Percentiles rank a stretch among this genome's conserved stretches.
Conservation (phyloP, 2,113 vertebrate species). For the Rhombomys opimus region DNA sequence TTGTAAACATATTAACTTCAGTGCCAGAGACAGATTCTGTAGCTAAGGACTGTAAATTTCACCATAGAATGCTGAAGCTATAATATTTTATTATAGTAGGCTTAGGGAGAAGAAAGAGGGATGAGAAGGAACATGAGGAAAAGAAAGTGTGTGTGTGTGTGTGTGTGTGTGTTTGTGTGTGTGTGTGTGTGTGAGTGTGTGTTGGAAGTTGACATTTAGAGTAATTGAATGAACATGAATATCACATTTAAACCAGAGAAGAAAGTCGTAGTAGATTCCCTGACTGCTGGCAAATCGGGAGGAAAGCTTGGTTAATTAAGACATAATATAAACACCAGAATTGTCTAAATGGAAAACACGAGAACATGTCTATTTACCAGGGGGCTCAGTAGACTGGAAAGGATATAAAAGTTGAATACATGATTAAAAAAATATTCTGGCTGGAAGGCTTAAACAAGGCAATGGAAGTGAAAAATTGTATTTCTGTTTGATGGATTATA, state of each 20-base stretch:
- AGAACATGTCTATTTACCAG: too few relatives aligned
- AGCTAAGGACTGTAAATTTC: too few relatives aligned
- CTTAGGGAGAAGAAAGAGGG: background rate
- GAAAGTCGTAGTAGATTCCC: too few relatives aligned
- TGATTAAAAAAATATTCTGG: too few relatives aligned
- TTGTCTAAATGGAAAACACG: background rate
- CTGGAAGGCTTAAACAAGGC: background rate
- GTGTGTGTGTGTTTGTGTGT: too few relatives aligned
- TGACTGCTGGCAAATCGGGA: background rate
- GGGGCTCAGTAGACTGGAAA: background rate
- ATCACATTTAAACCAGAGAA: too few relatives aligned
- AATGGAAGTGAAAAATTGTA: background rate
- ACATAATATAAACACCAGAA: background rate
- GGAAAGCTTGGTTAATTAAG: too few relatives aligned
- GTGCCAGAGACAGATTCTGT: background rate
- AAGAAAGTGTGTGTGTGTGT: too few relatives aligned
- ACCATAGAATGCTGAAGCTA: background rate
- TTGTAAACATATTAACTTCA: background rate
- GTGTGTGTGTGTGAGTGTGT: too few relatives aligned
- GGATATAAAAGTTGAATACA: background rate
- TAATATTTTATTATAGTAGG: background rate
- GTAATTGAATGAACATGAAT: too few relatives aligned
- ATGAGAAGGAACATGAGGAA: background rate
- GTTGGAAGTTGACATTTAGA: too few relatives aligned
- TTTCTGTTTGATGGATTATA: background rate